A percentile compares a stretch with the other conserved stretches of the same genome.
phyloP scores from a whole-genome alignment of 1,140 invertebrate species.

The Drosophila punjabiensis region DNA sequence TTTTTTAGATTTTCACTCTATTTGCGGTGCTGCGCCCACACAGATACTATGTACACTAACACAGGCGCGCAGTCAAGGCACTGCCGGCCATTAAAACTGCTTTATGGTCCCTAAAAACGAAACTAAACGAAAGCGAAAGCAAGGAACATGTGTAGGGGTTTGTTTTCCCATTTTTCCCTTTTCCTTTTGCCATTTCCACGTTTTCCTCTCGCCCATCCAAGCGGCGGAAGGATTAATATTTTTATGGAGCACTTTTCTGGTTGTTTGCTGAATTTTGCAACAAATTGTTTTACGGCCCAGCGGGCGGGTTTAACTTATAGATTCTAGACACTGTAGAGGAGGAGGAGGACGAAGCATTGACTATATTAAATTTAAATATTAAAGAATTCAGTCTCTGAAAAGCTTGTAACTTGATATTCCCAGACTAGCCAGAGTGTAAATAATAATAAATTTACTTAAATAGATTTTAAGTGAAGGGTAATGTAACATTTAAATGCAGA shows the following conservation, averaged over 20 bases:
- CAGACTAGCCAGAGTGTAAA: neutral
- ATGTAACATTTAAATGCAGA: neutral
- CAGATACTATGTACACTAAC: constrained; percentile 12
- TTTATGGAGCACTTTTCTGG: constrained; percentile 75
- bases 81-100: constrained; percentile 66
- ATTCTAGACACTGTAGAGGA: neutral
- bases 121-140: constrained; percentile 79
- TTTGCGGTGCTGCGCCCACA: constrained; percentile 64
- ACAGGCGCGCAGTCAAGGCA: constrained; percentile 30
- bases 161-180: constrained; percentile 25
- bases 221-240: constrained; percentile 73
- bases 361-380: neutral
- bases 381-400: too few species aligned
- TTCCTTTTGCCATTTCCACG: constrained; percentile 17
- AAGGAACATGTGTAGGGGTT: constrained; percentile 62
- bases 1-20: constrained; percentile 81
- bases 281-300: constrained; percentile 73
- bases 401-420: neutral
- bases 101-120: constrained; percentile 80
- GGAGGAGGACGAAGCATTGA: neutral
- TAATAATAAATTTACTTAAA: constrained; percentile 10
- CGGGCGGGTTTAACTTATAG: neutral
- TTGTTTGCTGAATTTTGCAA: constrained; percentile 74
- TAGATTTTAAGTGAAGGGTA: neutral
- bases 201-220: constrained; percentile 27